Conservation (phyloP, 1,140 invertebrate species). For the Tetramorium parvispinum region DNA sequence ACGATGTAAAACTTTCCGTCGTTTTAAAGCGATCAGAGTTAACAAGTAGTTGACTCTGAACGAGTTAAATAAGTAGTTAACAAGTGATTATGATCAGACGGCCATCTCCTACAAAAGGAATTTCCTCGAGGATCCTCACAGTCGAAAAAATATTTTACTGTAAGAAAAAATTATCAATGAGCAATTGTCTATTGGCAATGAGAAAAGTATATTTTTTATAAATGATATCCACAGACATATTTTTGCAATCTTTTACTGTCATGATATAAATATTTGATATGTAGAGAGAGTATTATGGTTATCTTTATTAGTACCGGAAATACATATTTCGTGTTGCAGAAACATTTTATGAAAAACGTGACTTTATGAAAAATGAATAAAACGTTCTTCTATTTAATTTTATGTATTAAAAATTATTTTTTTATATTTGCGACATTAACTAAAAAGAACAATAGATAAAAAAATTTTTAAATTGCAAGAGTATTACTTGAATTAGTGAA, state of each 20-base stretch:
- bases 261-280: background rate
- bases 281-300: background rate
- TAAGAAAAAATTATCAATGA: background rate
- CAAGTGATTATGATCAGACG: conserved; percentile 27
- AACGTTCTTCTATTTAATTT: background rate
- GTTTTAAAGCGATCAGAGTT: conserved; percentile 44
- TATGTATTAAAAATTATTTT: background rate
- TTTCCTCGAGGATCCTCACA: background rate
- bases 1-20: background rate
- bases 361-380: background rate
- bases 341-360: background rate
- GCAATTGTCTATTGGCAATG: too few relatives aligned
- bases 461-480: background rate
- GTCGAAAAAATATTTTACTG: background rate
- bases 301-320: background rate
- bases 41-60: conserved; percentile 20
- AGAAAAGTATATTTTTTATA: background rate
- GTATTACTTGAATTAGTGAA: background rate
- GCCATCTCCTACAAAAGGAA: conserved; percentile 6
- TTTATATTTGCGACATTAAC: background rate
- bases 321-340: background rate
- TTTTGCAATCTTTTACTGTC: background rate
- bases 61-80: conserved; percentile 19
- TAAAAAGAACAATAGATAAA: background rate
- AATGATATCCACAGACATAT: background rate